Base-by-base conservation (phyloP, 2,113 vertebrate species). In the Laticauda laticaudata region DNA sequence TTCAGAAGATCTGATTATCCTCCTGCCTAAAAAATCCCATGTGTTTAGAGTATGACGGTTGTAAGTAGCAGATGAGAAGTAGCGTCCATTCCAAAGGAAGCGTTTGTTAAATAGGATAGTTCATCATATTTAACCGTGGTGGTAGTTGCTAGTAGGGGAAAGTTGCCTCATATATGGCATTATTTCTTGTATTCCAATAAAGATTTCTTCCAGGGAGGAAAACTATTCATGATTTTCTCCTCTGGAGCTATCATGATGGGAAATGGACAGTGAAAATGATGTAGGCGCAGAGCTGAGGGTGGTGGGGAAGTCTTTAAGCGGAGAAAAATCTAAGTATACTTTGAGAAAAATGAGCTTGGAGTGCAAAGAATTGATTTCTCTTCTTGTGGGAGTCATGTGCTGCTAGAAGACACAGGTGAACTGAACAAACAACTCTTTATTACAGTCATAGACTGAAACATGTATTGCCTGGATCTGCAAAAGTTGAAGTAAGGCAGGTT, bases 1-100 rank as follows among this genome's bases (percentile, higher is more conserved):
- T 95, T 93, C 14, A 69, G 94, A 90, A 96, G 96, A 96, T 94
- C 96, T 94, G 96, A 91, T 97, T 96, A 96, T 96, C 95, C 96
- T 95, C 55, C 92, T 96, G 94, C 91, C 93, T 94, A 85, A 90
- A 86, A 75, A 92, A 92, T 95, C 95, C 93, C 93, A 89, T 96
- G 95, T 95, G 95, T 97, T 97, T 95, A 88, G 69, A 93, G 90
- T 29, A 0, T 92, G 94, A 92, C 93, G 93, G 95, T 93, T 90
- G 94, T 0, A 54, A 95, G 90, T 0, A 3, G 90, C 3, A 59
- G 93, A 87, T 89, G 64, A 1, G 26, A 81, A 95, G 57, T 90
- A 14, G 88, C 3, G 90, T 1, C 18, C 92, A 92, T 95, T 96
- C 91, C 89, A 93, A 54, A 92, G 93, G 90, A 94, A 92, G 34